Conservation (phyloP, 2,113 vertebrate genomes). For the Pseudolaguvia tuberculata region DNA sequence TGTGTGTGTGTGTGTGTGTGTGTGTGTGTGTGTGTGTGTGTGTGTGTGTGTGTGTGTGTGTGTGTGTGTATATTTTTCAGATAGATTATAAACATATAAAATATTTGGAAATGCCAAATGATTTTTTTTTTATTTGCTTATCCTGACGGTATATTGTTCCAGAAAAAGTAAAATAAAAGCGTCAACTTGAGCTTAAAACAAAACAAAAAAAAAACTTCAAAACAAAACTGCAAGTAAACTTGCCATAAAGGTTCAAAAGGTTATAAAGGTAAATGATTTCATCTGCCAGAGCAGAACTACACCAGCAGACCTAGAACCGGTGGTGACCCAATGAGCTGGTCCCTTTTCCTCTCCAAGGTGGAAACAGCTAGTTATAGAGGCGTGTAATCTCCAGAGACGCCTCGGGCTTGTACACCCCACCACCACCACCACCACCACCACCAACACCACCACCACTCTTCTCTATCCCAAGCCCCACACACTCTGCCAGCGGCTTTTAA, state of each 20-base stretch:
- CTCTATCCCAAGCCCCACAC: not conserved
- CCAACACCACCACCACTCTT: not conserved
- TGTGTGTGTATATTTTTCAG: no score
- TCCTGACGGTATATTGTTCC: not conserved
- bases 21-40: no score
- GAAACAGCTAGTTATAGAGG: conserved; percentile 61
- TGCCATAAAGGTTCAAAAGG: conserved; percentile 55
- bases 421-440: not conserved
- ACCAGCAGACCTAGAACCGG: conserved; percentile 28
- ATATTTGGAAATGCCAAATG: no score
- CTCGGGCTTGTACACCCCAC: conserved; percentile 25
- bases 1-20: no score
- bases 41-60: no score
- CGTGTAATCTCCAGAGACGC: conserved; percentile 62
- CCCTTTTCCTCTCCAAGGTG: conserved; percentile 58
- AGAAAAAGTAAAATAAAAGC: not conserved
- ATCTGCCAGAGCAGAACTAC: conserved; percentile 38
- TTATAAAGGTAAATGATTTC: conserved; percentile 74
- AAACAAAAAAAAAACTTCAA: not conserved
- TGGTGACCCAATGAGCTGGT: conserved; percentile 53
- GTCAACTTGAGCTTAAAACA: not conserved
- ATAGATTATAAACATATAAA: no score
- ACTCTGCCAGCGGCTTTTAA: conserved; percentile 56
- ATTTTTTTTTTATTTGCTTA: not conserved
- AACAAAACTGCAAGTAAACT: not conserved